These are phyloP conservation scores for Gallinago stenura DNA, from an alignment of 2,797 vertebrate genomes.

Conservation along the genomic window DNA sequence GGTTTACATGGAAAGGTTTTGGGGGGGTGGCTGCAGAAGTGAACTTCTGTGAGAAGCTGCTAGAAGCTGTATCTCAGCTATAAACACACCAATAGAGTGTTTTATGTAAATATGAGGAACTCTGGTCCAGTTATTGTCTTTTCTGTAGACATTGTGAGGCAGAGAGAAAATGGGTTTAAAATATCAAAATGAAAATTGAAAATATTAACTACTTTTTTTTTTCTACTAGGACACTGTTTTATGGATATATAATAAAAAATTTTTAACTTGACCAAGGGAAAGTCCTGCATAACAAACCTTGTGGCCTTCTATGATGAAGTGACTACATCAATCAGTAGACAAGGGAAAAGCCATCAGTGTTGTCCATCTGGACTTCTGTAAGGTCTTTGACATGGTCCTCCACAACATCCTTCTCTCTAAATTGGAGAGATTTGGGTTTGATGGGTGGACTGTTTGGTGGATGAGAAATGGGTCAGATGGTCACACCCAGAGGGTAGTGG, in stretches of 20 bases:
- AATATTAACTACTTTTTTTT: not conserved
- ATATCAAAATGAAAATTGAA: not conserved
- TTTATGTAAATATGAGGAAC: not conserved
- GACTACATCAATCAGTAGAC: not conserved
- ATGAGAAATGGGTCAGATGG: not conserved
- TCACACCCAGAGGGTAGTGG: not conserved
- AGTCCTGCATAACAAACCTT: not conserved
- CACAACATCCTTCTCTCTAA: not conserved
- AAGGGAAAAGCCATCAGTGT: not conserved
- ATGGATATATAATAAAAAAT: not conserved
- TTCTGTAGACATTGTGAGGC: not conserved
- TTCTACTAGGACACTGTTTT: not conserved
- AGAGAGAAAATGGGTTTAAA: not conserved
- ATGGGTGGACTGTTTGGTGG: not conserved
- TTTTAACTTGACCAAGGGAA: not conserved
- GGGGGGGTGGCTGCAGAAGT: not conserved
- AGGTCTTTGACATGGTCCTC: not conserved
- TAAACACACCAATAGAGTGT: not conserved
- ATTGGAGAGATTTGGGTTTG: not conserved
- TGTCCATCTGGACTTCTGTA: not conserved
- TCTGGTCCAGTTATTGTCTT: not conserved
- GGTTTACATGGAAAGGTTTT: not conserved
- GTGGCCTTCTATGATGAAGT: not conserved
- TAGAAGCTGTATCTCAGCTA: not conserved
- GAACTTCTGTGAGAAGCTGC: not conserved